Evolutionary conservation across 2,113 vertebrate species (phyloP).

Genomic region (Sciurus niger): DNA sequence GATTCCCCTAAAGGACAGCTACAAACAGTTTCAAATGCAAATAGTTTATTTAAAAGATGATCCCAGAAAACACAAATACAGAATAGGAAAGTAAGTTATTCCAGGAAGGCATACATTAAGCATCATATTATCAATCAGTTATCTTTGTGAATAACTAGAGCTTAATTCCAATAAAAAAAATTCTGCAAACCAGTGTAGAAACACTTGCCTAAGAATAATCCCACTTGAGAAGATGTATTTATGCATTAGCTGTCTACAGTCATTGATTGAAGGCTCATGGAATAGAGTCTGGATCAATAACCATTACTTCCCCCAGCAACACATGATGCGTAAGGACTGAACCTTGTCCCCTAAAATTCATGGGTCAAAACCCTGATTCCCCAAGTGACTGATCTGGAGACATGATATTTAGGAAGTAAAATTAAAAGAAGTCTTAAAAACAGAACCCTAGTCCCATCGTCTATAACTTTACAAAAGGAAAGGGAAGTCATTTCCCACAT

Average conservation of each 20-base stretch:
- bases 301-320: not conserved
- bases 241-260: not conserved
- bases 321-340: fast-evolving
- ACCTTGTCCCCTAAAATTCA: not conserved
- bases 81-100: not conserved
- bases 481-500: not conserved
- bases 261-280: not conserved
- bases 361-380: not conserved
- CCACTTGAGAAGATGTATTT: not conserved
- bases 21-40: not conserved
- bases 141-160: not conserved
- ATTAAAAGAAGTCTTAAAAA: not conserved
- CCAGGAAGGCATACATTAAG: not conserved
- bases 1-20: not conserved
- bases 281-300: no score
- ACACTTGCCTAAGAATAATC: not conserved
- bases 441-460: not conserved
- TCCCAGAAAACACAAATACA: not conserved
- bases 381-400: not conserved
- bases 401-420: not conserved
- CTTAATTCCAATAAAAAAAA: not conserved
- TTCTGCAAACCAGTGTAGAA: not conserved
- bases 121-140: not conserved
- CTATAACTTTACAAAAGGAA: not conserved
- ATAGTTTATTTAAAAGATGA: not conserved